Base-by-base conservation (phyloP, 53 echinoderm and acorn worm genomes). In the Zoroaster sp. region DNA sequence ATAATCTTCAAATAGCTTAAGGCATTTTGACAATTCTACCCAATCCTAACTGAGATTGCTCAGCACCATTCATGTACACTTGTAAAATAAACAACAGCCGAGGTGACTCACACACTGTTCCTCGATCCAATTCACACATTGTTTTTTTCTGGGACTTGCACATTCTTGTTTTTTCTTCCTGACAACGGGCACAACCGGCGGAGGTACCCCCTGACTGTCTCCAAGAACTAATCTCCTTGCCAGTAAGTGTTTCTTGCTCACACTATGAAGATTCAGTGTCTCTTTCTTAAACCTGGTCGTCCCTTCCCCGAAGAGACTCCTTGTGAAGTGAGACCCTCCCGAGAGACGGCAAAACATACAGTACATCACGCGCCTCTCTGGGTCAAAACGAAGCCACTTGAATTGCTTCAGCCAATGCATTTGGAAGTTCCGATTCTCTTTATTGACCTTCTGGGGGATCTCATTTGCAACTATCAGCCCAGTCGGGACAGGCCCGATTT, bases 231-330 rank as follows among this genome's bases (percentile, higher is more conserved):
- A 7, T 55, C 59, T 79, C 36, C 38, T 79, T 9, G 79, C 79
- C 4, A 79, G 37, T n/a, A 53, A 53, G 59, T 79, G 79, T 54
- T 59, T 79, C 63, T 55, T 79, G 36, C 79, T 79, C 54, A 37
- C 10, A 32, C 63, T 37, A 12, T 79, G 79, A 79, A 55, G 79
- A 21, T 36, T 20, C 35, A 79, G 37, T 14, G 59, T 79, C 23
- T 79, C 55, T n/a, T 55, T 79, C 63, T 79, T 79, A 35, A 79
- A 53, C 6, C 59, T 53, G 15, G 63, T 45, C 2, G 79, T 79
- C 23, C 79, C 79, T 59, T 79, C 59, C 5, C 79, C 79, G 14
- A 55, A 54, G 0, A 33, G 55, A 36, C 59, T 35, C 38, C 53
- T 53, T 13, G 52, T 53, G 35, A 35, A 79, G 5, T 35, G 38